Evolutionary conservation across 2,888 invertebrate species (phyloP).

Genomic region (Eupithecia pulchellata): DNA sequence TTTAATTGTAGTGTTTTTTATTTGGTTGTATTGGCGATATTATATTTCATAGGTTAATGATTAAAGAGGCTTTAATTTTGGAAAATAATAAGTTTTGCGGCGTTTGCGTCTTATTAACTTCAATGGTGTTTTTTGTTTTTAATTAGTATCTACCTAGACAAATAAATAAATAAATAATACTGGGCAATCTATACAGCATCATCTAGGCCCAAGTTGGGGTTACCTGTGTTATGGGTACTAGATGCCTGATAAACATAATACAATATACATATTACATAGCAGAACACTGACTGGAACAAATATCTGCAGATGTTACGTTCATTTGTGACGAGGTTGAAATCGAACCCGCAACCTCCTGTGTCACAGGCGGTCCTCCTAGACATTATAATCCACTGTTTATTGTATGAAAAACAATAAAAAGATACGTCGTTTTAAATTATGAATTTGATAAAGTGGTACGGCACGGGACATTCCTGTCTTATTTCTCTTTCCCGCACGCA

Average conservation of each 20-base stretch:
- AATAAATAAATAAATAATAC: too few relatives aligned
- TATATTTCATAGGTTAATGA: conserved; percentile 61
- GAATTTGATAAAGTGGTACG: conserved; percentile 63
- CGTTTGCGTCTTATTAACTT: conserved; percentile 24
- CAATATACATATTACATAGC: too few relatives aligned
- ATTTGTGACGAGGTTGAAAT: too few relatives aligned
- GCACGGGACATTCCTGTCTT: conserved; percentile 72
- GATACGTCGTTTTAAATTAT: conserved; percentile 25
- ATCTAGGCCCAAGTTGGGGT: too few relatives aligned
- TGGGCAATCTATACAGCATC: too few relatives aligned
- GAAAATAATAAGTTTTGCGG: conserved; percentile 61
- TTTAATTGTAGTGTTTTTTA: conserved; percentile 47
- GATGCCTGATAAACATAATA: too few relatives aligned
- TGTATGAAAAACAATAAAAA: not conserved
- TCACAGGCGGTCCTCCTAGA: too few relatives aligned
- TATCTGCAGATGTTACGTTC: too few relatives aligned
- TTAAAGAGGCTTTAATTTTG: conserved; percentile 62
- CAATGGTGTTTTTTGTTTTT: not conserved
- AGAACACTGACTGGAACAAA: too few relatives aligned
- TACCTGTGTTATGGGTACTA: too few relatives aligned
- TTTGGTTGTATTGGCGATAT: conserved; percentile 58
- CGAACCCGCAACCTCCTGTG: too few relatives aligned
- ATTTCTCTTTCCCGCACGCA: conserved; percentile 49
- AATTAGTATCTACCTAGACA: too few relatives aligned
- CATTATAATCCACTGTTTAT: not conserved